Evolutionary conservation across 2,888 invertebrate genomes (phyloP), one percentile per base, ranked within the genome.

Genomic region (Apantesis nais): DNA sequence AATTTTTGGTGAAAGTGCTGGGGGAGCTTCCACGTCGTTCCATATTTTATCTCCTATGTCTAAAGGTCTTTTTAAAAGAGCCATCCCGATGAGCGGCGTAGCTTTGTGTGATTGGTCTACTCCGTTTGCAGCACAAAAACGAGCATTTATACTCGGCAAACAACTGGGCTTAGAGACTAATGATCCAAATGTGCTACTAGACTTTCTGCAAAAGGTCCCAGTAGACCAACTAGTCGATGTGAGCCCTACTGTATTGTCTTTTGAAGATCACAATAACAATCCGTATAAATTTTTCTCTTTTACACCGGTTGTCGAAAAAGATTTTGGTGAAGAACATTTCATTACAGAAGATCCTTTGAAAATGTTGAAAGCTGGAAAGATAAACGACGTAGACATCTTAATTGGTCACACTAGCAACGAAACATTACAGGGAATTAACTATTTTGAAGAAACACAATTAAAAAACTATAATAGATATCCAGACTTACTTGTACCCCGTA

Each of bases 301-400:
- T 41, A 86, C 86, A 11, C 89, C 90, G 16, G 89, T 91, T 5
- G 78, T 89, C 0, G 92, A 92, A 77, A 90, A 90, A 81, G 75
- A 72, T 55, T 76, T 67, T 52, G 78, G 77, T 3, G 61, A 74
- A 41, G 66, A 74, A 29, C 37, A 65, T 31, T 78, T 78, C 29
- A 52, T 78, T n/a, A 68, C 31, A 16, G 37, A 74, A 55, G 60
- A 68, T 31, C 58, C 70, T n/a, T 1, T 48, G 12, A 61, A 48
- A 25, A 2, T 55, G 14, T 62, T 70, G 3, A 34, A 71, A 29
- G 14, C 31, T 2, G 61, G 37, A 29, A 55, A 66, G 8, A 44
- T 72, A 19, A 76, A 74, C 64, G 55, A 67, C 22, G 74, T 66
- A 0, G 64, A 76, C 8, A 19, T 78, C 29, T 16, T 79, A 41